Evolutionary conservation across 2,888 invertebrate genomes (phyloP).

Genomic region (Platyscelio sp.): DNA sequence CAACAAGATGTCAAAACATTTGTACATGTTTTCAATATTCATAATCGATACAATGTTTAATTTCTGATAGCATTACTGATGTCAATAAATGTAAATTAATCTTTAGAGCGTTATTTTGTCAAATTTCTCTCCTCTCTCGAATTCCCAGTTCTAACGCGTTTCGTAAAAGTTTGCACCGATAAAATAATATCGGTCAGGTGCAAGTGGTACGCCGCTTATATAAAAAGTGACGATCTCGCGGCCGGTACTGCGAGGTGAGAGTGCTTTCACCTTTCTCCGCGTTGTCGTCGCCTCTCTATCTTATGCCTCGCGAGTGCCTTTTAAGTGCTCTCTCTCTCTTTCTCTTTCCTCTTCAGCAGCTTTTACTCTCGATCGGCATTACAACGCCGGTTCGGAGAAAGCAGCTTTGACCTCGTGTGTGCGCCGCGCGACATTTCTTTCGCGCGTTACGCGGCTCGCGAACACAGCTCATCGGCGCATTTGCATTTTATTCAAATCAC

Average conservation of each 20-base stretch:
- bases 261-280: constrained; percentile 85
- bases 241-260: constrained; percentile 78
- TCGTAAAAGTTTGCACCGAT: background rate
- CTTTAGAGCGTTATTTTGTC: no score
- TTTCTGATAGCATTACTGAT: no score
- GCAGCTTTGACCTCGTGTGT: constrained; percentile 79
- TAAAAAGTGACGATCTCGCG: constrained; percentile 69
- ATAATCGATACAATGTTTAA: no score
- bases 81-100: no score
- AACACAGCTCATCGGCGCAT: no score
- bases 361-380: constrained; percentile 84
- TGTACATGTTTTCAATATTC: no score
- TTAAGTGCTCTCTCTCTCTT: constrained; percentile 50
- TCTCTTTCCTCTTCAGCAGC: constrained; percentile 80
- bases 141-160: no score
- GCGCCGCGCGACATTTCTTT: constrained; percentile 75
- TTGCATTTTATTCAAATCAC: constrained; percentile 29
- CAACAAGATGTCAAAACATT: no score
- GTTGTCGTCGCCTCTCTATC: constrained; percentile 74
- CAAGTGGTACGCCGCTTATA: constrained; percentile 56
- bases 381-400: constrained; percentile 78
- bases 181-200: constrained; percentile 37
- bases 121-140: no score
- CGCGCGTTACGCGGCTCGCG: constrained; percentile 8
- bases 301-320: constrained; percentile 58